Evolutionary conservation across 2,797 vertebrate species (phyloP).

Genomic region (Cirrhinus molitorella): DNA sequence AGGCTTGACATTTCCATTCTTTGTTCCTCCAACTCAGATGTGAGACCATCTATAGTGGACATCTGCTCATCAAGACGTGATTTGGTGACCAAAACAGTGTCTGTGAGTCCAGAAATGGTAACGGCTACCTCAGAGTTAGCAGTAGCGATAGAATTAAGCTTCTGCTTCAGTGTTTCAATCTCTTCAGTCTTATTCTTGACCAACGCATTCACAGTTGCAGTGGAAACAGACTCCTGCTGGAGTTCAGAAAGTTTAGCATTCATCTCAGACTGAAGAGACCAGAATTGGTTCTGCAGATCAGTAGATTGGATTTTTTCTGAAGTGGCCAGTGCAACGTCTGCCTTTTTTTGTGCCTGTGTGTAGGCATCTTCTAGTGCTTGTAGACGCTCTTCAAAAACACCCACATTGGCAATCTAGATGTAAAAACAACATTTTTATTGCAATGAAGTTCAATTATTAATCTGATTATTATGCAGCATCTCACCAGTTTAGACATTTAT

Average conservation of each 20-base stretch:
- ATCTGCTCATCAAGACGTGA: constrained; percentile 52
- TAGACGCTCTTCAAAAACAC: constrained; percentile 57
- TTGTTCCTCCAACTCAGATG: constrained; percentile 48
- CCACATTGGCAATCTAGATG: constrained; percentile 41
- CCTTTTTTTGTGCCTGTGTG: constrained; percentile 51
- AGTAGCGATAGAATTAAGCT: constrained; percentile 52
- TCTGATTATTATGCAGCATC: neutral
- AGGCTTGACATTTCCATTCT: constrained; percentile 42
- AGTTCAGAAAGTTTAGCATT: constrained; percentile 56
- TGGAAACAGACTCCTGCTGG: constrained; percentile 58
- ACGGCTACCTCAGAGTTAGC: constrained; percentile 57
- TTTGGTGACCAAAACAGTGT: constrained; percentile 33
- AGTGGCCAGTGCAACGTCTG: constrained; percentile 47
- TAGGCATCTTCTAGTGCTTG: constrained; percentile 55
- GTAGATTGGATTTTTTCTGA: constrained; percentile 50
- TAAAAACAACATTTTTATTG: neutral
- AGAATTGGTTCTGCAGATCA: constrained; percentile 56
- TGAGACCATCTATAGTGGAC: constrained; percentile 31
- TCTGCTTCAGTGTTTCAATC: constrained; percentile 52
- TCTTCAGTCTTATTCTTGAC: constrained; percentile 52
- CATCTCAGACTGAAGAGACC: constrained; percentile 50
- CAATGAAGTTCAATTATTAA: neutral
- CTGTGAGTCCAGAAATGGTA: constrained; percentile 48
- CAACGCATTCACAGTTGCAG: constrained; percentile 43
- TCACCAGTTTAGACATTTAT: neutral